Conservation (phyloP, 2,888 invertebrate species). For the Megastigmus dorsalis region DNA sequence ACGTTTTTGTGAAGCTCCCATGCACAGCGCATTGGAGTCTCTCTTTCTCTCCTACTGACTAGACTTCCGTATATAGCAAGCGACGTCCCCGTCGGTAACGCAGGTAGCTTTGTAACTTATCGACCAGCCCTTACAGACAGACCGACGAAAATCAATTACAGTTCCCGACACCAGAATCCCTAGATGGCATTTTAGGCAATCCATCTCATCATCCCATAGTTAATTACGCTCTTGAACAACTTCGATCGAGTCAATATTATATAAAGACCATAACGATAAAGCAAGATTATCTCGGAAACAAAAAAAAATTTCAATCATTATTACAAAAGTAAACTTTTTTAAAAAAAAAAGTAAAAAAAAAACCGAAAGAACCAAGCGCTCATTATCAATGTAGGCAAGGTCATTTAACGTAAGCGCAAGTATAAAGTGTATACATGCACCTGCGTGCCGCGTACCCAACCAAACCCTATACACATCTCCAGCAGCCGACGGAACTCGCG, state of each 20-base stretch:
- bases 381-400: constrained; percentile 28
- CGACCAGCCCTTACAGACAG: constrained; percentile 53
- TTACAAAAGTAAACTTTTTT: background rate
- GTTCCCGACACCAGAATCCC: background rate
- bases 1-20: no score
- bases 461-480: constrained; percentile 7
- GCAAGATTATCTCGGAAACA: background rate
- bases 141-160: background rate
- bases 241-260: background rate
- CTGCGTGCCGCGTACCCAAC: constrained; percentile 36
- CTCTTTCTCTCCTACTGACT: no score
- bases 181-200: no score
- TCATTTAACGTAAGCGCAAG: constrained; percentile 23
- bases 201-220: no score
- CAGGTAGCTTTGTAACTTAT: constrained; percentile 57
- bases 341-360: background rate
- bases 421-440: constrained; percentile 31
- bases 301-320: background rate
- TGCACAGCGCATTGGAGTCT: no score
- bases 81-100: constrained; percentile 61
- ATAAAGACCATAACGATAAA: background rate
- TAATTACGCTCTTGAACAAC: no score
- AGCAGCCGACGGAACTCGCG: constrained; percentile 37
- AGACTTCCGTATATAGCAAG: no score
- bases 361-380: background rate